A percentile compares a stretch with the other conserved stretches of the same genome.
Conservation (phyloP, 2,888 invertebrate species). For the Hydraecia micacea region DNA sequence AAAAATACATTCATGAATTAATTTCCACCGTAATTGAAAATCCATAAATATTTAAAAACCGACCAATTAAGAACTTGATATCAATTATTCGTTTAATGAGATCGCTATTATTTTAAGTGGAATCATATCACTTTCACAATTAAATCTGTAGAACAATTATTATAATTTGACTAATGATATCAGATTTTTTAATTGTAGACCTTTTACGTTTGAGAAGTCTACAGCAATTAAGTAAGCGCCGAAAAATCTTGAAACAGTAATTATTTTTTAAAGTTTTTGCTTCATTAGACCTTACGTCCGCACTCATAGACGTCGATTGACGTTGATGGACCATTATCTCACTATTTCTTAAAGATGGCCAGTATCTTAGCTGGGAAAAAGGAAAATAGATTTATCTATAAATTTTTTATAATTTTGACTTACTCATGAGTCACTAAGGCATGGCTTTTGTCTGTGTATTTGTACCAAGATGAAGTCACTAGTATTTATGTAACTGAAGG, state of each 20-base stretch:
- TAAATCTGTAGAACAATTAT: conserved; percentile 41
- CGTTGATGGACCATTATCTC: conserved; percentile 22
- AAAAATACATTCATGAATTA: background rate
- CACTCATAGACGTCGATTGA: conserved; percentile 14
- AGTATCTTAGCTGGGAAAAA: background rate
- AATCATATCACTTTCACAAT: conserved; percentile 54
- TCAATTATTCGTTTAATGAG: conserved; percentile 52
- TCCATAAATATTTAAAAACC: conserved; percentile 12
- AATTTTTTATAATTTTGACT: background rate
- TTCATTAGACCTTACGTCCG: conserved; percentile 33
- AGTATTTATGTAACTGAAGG: background rate
- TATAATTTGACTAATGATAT: conserved; percentile 60
- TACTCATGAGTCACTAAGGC: background rate
- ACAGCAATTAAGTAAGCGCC: conserved; percentile 38
- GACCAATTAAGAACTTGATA: conserved; percentile 48
- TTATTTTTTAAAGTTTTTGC: conserved; percentile 15
- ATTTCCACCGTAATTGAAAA: background rate
- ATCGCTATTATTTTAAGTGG: conserved; percentile 58
- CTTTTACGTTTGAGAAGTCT: conserved; percentile 46
- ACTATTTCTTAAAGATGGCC: background rate
- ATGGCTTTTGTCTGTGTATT: background rate
- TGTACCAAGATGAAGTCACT: background rate
- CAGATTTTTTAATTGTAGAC: conserved; percentile 61
- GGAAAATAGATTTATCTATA: background rate
- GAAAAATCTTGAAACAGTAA: conserved; percentile 21